These are phyloP conservation scores for Phenganax marumi DNA, from an alignment of 92 coral and sea anemone species.

Conservation along the genomic window DNA sequence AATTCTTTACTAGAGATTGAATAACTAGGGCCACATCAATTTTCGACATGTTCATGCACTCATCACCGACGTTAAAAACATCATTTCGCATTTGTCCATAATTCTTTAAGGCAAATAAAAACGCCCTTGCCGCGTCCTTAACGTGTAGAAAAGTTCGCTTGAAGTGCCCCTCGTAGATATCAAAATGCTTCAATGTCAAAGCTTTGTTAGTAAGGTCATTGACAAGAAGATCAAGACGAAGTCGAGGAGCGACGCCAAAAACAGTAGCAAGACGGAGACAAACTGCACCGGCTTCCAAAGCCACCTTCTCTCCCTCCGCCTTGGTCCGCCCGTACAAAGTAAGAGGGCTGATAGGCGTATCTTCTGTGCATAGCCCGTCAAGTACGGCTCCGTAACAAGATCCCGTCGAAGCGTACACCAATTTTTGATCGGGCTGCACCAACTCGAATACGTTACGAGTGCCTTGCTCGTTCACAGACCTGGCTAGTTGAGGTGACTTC, in stretches of 20 bases:
- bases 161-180: slow-evolving; percentile 86
- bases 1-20: slow-evolving; percentile 66
- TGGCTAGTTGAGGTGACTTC: slow-evolving; percentile 62
- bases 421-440: slow-evolving; percentile 59
- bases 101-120: slow-evolving; percentile 77
- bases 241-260: slow-evolving; percentile 83
- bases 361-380: slow-evolving; percentile 81
- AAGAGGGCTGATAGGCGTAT: slow-evolving; percentile 81
- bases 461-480: slow-evolving; percentile 71
- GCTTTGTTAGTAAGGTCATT: slow-evolving; percentile 90
- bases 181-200: slow-evolving; percentile 71
- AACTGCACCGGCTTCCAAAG: slow-evolving; percentile 60
- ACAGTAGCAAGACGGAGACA: slow-evolving; percentile 92
- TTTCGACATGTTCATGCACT: slow-evolving; percentile 86
- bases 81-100: slow-evolving; percentile 69
- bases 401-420: slow-evolving; percentile 95
- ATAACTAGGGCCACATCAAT: slow-evolving; percentile 72
- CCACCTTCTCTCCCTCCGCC: slow-evolving; percentile 76
- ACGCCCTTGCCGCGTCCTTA: slow-evolving; percentile 89
- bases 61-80: slow-evolving; percentile 90
- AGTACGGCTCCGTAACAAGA: slow-evolving; percentile 91
- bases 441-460: slow-evolving; percentile 73
- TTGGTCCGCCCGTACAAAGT: slow-evolving; percentile 86
- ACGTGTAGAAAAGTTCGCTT: slow-evolving; percentile 91
- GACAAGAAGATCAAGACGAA: slow-evolving; percentile 83